Evolutionary conservation across 1,140 invertebrate species (phyloP), one percentile per base, ranked within the genome.

Genomic region (Druon quercuslanigerum): DNA sequence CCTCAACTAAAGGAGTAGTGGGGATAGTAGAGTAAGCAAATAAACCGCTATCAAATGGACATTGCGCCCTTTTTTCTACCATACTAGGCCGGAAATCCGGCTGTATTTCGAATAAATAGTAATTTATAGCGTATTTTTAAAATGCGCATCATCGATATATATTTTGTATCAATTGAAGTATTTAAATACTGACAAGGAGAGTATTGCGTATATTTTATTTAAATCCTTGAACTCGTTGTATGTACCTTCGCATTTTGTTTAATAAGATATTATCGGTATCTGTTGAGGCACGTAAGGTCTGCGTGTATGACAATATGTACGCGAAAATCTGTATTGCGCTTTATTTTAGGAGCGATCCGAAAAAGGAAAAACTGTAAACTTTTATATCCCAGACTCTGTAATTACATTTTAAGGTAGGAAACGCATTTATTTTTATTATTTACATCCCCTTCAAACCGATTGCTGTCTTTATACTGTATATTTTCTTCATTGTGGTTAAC

Each of bases 151-250:
- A 40, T 66, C 60, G 60, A 66, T 66, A 66, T 66, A 66, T 66
- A 66, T 66, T 66, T 66, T 66, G 60, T 66, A 66, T 66, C 60
- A 66, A 66, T 66, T 66, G 60, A 66, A 66, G 40, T 66, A 66
- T 66, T 66, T 66, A 66, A 66, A 66, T 66, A 66, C 60, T 66
- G 60, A 20, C 60, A 66, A 66, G 60, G 40, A 66, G 25, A 66
- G 60, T 66, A 66, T 66, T 66, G 60, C 25, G 25, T 66, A 66
- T 66, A 66, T 66, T 66, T 66, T 66, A 66, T 66, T 66, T 66
- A 66, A 66, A 66, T 66, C 60, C 60, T 66, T 66, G 20, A 66
- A 66, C 33, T 46, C 25, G 33, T 66, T 66, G 60, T 66, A 66
- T 66, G 60, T 66, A 66, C 33, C 40, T 66, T 66, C 13, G 40